A percentile compares a stretch with the other conserved stretches of the same genome.
These are phyloP conservation scores for Campylomormyrus numenius DNA, from an alignment of 2,113 vertebrate genomes.

Conservation along the genomic window DNA sequence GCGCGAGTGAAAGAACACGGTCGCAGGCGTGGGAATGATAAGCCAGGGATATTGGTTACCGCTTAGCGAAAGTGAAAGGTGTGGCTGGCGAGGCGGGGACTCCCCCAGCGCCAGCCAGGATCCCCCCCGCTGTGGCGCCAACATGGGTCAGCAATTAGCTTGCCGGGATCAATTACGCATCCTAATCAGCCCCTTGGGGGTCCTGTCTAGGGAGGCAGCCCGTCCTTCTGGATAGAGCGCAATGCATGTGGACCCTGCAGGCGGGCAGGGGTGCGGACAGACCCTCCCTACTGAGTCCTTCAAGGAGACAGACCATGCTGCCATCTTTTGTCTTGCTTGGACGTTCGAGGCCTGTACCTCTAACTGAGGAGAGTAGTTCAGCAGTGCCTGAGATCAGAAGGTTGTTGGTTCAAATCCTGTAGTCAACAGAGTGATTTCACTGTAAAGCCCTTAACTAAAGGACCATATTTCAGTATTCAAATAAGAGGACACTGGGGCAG, in stretches of 20 bases:
- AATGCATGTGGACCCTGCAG: background rate
- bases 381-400: background rate
- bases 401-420: background rate
- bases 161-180: background rate
- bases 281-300: background rate
- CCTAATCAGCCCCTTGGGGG: constrained; percentile 21
- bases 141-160: constrained; percentile 6
- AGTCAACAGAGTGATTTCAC: background rate
- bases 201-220: background rate
- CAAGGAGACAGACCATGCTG: background rate
- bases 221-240: background rate
- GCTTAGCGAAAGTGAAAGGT: background rate
- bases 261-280: background rate
- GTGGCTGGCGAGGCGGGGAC: background rate
- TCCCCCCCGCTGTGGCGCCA: background rate
- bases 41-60: background rate
- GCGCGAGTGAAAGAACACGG: background rate
- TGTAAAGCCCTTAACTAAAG: background rate
- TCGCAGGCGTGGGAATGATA: background rate
- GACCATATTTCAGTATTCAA: background rate
- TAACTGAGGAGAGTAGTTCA: background rate
- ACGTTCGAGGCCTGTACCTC: background rate
- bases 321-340: background rate
- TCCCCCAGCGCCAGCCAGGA: background rate
- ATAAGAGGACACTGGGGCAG: background rate